Evolutionary conservation across 1,140 invertebrate species (phyloP), one percentile per base, ranked within the genome.

Genomic region (Nylanderia fulva): DNA sequence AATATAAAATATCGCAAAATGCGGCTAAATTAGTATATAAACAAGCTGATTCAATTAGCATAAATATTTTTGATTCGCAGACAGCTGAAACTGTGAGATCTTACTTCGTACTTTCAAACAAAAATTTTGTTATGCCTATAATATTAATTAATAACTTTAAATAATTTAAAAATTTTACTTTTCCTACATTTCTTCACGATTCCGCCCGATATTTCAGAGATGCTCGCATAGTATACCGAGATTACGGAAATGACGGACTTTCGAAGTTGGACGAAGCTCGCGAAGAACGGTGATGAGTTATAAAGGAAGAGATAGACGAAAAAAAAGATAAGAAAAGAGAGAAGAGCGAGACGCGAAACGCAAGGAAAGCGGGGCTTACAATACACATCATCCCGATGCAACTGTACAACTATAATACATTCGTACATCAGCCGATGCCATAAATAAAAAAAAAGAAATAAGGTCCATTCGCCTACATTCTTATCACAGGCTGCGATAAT

Each of bases 331-430:
- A n/a, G n/a, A 72, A 0, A 39, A 21, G 8, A 52, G 6, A 21
- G 3, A 56, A 39, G 15, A 6, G 36, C 13, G 13, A 15, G 0
- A 11, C n/a, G 58, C 42, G 24, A 58, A 58, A 42, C n/a, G 45
- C 33, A 66, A 80, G 11, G 18, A 82, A 82, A 82, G 18, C 27
- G 29, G 21, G 21, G 13, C 39, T 58, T 60, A 72, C 29, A 15
- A 82, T 61, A 84, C 58, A 61, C 71, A 84, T 84, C 84, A 71
- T 72, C 54, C 75, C 77, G 77, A 84, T 84, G 85, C 79, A 84
- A 86, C 85, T 86, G 69, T 86, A 86, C 85, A 86, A 84, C 69
- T 86, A 86, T 86, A 86, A 86, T 86, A 86, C 80, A 86, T 63
- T 48, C 68, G 58, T 69, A 84, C 71, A 76, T 86, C 71, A 84